Evolutionary conservation across 2,113 vertebrate genomes (phyloP).

Genomic region (Phodopus roborovskii): DNA sequence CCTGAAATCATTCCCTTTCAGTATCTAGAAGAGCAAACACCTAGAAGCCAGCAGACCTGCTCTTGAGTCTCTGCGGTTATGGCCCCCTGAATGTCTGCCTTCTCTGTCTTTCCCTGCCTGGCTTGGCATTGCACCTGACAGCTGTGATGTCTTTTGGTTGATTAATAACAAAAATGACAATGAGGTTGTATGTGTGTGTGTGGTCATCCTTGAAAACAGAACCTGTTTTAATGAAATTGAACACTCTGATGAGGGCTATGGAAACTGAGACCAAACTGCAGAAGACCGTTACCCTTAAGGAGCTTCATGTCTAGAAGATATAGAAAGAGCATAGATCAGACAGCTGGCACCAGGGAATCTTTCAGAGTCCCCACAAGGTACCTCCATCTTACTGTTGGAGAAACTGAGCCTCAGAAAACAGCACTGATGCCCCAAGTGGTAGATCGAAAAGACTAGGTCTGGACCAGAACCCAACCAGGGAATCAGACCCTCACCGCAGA

Average conservation of each 20-base stretch:
- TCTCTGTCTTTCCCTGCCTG: not conserved
- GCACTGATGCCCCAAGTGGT: not conserved
- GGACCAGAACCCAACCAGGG: not conserved
- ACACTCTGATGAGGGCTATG: no score
- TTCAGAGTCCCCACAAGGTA: not conserved
- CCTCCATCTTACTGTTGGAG: not conserved
- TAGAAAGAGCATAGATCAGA: not conserved
- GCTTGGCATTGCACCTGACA: not conserved
- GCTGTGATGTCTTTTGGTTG: not conserved
- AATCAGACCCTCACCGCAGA: not conserved
- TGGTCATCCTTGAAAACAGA: not conserved
- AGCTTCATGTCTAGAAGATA: not conserved
- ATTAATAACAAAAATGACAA: not conserved
- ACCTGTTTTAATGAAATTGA: not conserved
- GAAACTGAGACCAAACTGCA: not conserved
- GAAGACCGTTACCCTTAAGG: not conserved
- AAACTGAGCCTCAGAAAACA: not conserved
- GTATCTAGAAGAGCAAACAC: not conserved
- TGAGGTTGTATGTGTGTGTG: not conserved
- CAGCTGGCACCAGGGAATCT: accelerated
- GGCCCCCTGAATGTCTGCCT: not conserved
- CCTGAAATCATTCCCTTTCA: not conserved
- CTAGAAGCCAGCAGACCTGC: not conserved
- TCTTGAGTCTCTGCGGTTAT: not conserved
- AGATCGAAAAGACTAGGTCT: not conserved